Base-by-base conservation (phyloP, 2,888 invertebrate genomes). In the Cheilosia scutellata region DNA sequence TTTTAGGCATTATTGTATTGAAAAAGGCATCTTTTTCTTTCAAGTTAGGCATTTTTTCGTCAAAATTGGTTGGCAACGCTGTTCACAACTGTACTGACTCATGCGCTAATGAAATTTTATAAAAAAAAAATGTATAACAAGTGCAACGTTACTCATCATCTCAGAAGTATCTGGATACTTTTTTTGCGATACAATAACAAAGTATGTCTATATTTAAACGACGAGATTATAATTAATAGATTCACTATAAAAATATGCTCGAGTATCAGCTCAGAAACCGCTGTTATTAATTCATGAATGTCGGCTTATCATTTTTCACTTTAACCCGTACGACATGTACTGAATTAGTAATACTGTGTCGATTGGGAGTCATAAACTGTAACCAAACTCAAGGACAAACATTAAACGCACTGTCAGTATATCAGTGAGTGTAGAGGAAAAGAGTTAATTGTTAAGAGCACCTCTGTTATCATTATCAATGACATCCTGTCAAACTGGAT, bases 91-190 rank as follows among this genome's bases (percentile, higher is more conserved):
- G n/a, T 20, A 20, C 20, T 55, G 55, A 68, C 29, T 55, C 68
- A 68, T 11, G 7, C 7, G n/a, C 40, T 53, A 40, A 42, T 66
- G 51, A 27, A 42, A 11, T 33, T 27, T 16, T 29, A 16, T 11
- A 13, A 29, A 20, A 20, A 25, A 13, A 5, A 27, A 11, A 6
- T 25, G 25, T 16, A 25, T 16, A 6, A 33, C 44, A 47, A 47
- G 13, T 53, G 40, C 68, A 57, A 57, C 57, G 55, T 70, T 70
- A 70, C 70, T 70, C 70, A 70, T 68, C 66, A 29, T 29, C 29
- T 40, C 49, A 33, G 13, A 20, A 20, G n/a, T 31, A 31, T 29
- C 5, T 4, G 25, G 20, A 58, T 11, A n/a, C n/a, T n/a, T n/a
- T n/a, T 57, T 20, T 25, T 20, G 37, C 31, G 33, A 16, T 31